Evolutionary conservation across 2,888 invertebrate species (phyloP).

Genomic region (Hirudinaria manillensis): DNA sequence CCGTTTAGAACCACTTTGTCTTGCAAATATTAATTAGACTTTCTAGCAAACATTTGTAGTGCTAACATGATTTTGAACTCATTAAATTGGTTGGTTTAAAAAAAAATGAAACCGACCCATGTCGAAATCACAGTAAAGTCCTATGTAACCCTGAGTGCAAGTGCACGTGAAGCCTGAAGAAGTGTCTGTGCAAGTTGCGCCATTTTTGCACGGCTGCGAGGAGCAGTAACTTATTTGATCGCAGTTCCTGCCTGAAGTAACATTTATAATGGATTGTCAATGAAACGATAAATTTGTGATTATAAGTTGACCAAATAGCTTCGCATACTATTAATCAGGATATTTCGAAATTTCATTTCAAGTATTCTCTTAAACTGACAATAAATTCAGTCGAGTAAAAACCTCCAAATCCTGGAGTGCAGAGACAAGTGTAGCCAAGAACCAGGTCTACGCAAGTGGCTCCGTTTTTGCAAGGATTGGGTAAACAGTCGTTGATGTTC

Average conservation of each 20-base stretch:
- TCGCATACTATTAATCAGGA: no score
- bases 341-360: no score
- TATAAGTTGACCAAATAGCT: no score
- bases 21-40: neutral
- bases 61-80: neutral
- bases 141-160: conserved; percentile 36
- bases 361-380: no score
- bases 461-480: conserved; percentile 41
- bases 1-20: no score
- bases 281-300: no score
- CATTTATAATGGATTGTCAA: neutral
- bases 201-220: conserved; percentile 36
- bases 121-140: conserved; percentile 13
- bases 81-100: neutral
- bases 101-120: conserved; percentile 1
- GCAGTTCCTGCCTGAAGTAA: conserved; percentile 40
- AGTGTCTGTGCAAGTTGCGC: conserved; percentile 35
- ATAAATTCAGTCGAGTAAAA: conserved; percentile 11
- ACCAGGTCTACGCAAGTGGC: conserved; percentile 76
- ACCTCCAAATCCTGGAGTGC: conserved; percentile 52
- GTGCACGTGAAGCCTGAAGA: conserved; percentile 31
- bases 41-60: neutral
- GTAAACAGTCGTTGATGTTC: conserved; percentile 39
- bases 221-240: conserved; percentile 35
- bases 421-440: conserved; percentile 81